Base-by-base conservation (phyloP, 2,888 invertebrate species). In the Ophioninae sp. region DNA sequence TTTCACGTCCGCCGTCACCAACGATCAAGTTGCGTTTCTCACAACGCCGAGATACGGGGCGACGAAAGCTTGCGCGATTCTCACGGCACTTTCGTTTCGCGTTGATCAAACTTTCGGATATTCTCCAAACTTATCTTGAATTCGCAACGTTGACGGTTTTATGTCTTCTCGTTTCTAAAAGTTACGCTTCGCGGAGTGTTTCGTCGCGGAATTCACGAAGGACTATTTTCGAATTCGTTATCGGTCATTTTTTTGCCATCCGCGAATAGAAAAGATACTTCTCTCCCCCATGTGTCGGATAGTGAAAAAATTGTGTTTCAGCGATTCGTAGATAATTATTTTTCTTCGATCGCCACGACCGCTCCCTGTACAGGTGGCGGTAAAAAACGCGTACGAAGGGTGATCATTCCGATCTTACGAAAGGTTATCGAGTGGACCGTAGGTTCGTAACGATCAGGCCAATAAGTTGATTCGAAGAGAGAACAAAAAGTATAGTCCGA, bases 51-150 rank as follows among this genome's bases (percentile, higher is more conserved):
- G 68, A 56, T 69, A 73, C 77, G 77, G 30, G 30, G 56, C 44
- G 76, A 77, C 57, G 56, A 62, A 83, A 83, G 70, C 72, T 83
- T 79, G 79, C 59, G 59, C 21, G 59, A 59, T 17, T 50, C 50
- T 50, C 6, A 13, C 3, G 6, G 6, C 50, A 17, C 13, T 50
- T 50, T 10, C 17, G 17, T 17, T 50, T 50, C 50, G 50, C 50
- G 50, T 50, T 50, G 5, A 5, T 17, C 6, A 50, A 17, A 17
- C 17, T 13, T 50, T 50, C 17, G 17, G 17, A 50, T 50, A 10
- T 17, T 50, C 5, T 50, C 13, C 50, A 50, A 17, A 17, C 17
- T 6, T 6, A 6, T 13, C 10, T 13, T 13, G 13, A 50, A 17
- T 3, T 13, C 50, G 50, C 6, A 50, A 44, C 10, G 7, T 6